phyloP scores from a whole-genome alignment of 37 sponge, comb jelly and placozoan species.

The Axinella damicornis region DNA sequence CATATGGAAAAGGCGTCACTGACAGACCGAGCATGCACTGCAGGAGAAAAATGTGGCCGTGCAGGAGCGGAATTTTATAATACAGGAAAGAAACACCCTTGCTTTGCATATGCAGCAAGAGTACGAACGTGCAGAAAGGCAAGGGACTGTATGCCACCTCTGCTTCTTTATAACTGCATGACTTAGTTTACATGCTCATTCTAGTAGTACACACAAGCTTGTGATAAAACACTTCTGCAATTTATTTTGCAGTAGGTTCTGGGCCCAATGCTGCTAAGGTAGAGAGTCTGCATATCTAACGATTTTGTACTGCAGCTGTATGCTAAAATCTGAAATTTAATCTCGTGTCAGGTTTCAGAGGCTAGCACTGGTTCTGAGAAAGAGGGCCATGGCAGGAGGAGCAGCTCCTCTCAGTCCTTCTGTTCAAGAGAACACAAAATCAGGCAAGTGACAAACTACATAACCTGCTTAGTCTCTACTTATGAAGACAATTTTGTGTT shows the following conservation, averaged over 20 bases:
- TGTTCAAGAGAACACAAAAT: no score
- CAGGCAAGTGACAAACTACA: no score
- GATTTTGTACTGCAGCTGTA: no score
- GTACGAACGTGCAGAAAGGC: slow-evolving; percentile 55
- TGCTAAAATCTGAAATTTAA: no score
- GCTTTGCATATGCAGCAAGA: slow-evolving; percentile 33
- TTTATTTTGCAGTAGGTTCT: no score
- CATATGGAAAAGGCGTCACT: slow-evolving; percentile 1
- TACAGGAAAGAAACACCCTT: slow-evolving; percentile 36
- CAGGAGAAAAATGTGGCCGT: slow-evolving; percentile 44
- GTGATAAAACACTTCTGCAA: no score
- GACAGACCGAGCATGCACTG: slow-evolving; percentile 9
- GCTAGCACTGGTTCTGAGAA: slow-evolving; percentile 3
- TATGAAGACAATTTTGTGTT: no score
- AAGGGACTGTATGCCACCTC: not conserved
- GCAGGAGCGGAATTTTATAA: slow-evolving; percentile 40
- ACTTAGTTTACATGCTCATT: not conserved
- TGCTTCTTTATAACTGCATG: no score
- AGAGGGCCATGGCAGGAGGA: slow-evolving; percentile 4
- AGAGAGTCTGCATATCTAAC: no score
- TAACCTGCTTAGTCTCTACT: no score
- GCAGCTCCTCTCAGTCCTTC: no score
- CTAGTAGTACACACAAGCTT: not conserved
- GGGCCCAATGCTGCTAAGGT: no score
- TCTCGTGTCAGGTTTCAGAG: not conserved